phyloP scores from a whole-genome alignment of 30 jellyfish, hydroid and myxozoan species.

The Hydra vulgaris region DNA sequence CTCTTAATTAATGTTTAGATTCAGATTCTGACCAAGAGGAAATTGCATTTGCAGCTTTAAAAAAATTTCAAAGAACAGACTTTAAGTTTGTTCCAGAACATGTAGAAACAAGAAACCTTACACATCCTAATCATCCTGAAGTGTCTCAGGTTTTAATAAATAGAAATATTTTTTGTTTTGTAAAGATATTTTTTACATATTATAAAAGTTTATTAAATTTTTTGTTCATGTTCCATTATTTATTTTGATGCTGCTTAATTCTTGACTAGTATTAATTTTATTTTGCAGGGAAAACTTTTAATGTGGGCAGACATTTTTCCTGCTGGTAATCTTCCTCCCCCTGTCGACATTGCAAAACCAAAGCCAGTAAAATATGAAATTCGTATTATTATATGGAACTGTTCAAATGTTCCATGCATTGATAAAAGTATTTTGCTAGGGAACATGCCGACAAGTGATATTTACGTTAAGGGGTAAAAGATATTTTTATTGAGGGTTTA shows the following conservation, averaged over 20 bases:
- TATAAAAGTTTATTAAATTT: too few species aligned
- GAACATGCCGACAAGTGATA: constrained; percentile 56
- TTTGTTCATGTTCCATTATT: too few species aligned
- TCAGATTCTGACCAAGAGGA: not conserved
- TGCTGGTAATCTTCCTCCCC: constrained; percentile 49
- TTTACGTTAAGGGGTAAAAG: constrained; percentile 67
- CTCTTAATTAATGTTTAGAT: not conserved
- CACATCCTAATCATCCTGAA: constrained; percentile 54
- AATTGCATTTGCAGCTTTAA: constrained; percentile 3
- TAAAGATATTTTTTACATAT: too few species aligned
- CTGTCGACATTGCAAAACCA: constrained; percentile 69
- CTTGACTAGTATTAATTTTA: not conserved
- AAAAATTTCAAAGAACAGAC: constrained; percentile 36
- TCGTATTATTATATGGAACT: constrained; percentile 83
- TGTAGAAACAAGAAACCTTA: constrained; percentile 61
- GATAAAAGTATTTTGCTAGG: constrained; percentile 73
- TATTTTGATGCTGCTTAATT: not conserved
- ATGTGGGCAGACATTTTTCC: constrained; percentile 91
- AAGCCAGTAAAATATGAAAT: constrained; percentile 88
- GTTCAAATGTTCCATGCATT: constrained; percentile 68
- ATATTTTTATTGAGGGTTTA: not conserved
- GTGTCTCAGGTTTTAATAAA: constrained; percentile 48
- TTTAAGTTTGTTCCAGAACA: constrained; percentile 89
- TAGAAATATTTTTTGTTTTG: too few species aligned
- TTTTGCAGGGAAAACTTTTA: constrained; percentile 53